phyloP scores from a whole-genome alignment of 2,888 invertebrate genomes.

The Drosophila multiciliata region DNA sequence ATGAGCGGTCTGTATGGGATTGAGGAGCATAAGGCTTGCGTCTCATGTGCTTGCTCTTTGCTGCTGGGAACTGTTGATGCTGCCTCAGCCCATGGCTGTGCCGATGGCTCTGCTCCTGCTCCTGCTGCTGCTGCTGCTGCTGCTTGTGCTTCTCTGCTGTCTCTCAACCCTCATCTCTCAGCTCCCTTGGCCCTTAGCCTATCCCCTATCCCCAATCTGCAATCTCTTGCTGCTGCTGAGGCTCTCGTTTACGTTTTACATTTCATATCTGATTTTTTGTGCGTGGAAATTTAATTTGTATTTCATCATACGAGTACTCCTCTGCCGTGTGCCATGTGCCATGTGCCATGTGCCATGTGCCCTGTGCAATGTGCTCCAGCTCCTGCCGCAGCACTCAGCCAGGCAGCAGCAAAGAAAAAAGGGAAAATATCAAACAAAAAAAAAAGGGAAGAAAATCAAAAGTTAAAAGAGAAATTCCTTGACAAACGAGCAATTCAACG shows the following conservation, averaged over 20 bases:
- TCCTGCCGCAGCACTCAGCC: slow-evolving; percentile 19
- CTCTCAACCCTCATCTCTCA: neutral
- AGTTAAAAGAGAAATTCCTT: slow-evolving; percentile 55
- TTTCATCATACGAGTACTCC: slow-evolving; percentile 69
- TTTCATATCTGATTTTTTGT: slow-evolving; percentile 77
- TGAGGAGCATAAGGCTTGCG: slow-evolving; percentile 1
- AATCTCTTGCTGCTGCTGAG: neutral
- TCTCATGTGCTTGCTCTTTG: slow-evolving; percentile 26
- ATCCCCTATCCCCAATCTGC: slow-evolving; percentile 6
- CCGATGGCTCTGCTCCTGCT: neutral
- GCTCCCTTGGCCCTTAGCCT: slow-evolving; percentile 9
- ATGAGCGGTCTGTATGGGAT: neutral
- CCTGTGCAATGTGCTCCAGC: slow-evolving; percentile 8
- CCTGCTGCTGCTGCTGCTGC: neutral
- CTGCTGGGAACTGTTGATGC: neutral
- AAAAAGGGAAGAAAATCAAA: slow-evolving; percentile 36
- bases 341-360: slow-evolving; percentile 1
- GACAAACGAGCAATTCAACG: slow-evolving; percentile 63
- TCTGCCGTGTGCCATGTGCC: slow-evolving; percentile 16
- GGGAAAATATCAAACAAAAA: slow-evolving; percentile 11
- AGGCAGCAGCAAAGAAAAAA: slow-evolving; percentile 18
- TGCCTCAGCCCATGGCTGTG: neutral
- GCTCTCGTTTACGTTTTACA: slow-evolving; percentile 63
- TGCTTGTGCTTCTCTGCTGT: neutral
- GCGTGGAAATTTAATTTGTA: slow-evolving; percentile 77